phyloP scores from a whole-genome alignment of 1,140 invertebrate genomes.

The Drosophila rhopaloa region DNA sequence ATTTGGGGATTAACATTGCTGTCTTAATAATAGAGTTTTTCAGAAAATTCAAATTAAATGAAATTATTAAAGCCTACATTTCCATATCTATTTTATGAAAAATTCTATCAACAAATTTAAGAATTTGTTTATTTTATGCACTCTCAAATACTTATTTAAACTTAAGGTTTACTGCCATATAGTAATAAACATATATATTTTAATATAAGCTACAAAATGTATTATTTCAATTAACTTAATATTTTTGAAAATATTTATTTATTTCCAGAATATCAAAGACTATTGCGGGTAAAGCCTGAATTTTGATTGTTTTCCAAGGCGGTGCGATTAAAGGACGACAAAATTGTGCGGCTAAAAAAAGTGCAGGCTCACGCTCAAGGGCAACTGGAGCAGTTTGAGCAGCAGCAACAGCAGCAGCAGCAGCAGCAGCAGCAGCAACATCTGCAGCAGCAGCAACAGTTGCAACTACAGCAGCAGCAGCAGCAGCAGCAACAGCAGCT shows the following conservation, averaged over 20 bases:
- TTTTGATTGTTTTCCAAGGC: constrained; percentile 16
- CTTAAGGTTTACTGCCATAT: no score
- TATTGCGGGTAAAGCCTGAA: not conserved
- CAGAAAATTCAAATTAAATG: no score
- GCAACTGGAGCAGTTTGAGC: constrained; percentile 76
- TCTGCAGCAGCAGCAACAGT: constrained; percentile 24
- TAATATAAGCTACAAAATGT: no score
- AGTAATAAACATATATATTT: no score
- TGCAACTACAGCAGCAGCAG: constrained; percentile 14
- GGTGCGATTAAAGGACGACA: constrained; percentile 52
- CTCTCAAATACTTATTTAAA: no score
- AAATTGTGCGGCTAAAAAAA: constrained; percentile 80
- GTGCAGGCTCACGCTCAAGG: constrained; percentile 77
- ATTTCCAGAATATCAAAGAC: constrained; percentile 10
- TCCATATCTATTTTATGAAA: no score
- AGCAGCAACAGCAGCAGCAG: constrained; percentile 50
- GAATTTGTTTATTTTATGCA: no score
- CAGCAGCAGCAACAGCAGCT: constrained; percentile 23
- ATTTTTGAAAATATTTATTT: not conserved
- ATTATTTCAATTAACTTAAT: no score
- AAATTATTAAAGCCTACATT: no score
- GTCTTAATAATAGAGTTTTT: no score
- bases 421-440: constrained; percentile 14
- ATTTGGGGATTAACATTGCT: no score
- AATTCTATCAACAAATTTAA: no score